A percentile compares a stretch with the other conserved stretches of the same genome.
Evolutionary conservation across 2,113 vertebrate species (phyloP).

Genomic region (Phalacrocorax aristotelis): DNA sequence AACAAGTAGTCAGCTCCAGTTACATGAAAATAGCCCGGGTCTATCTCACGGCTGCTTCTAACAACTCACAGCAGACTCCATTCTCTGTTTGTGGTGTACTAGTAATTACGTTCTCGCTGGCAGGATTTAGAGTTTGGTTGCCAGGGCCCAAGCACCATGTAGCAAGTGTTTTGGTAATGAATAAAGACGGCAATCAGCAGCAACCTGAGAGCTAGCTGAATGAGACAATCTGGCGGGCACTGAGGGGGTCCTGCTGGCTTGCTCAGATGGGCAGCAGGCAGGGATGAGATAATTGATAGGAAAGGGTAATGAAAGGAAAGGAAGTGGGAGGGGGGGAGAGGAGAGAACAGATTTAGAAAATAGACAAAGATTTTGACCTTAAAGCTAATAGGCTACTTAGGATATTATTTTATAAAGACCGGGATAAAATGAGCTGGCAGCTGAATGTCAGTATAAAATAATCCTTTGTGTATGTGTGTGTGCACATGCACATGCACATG

Average conservation of each 20-base stretch:
- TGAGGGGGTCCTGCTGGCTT: constrained; percentile 61
- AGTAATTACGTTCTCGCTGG: constrained; percentile 64
- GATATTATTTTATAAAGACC: constrained; percentile 61
- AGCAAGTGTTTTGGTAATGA: constrained; percentile 73
- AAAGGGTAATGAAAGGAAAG: constrained; percentile 71
- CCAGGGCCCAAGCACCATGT: constrained; percentile 58
- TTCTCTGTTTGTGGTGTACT: constrained; percentile 50
- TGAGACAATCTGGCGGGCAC: constrained; percentile 69
- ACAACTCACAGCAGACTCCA: constrained; percentile 56
- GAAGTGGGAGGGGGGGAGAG: constrained; percentile 3
- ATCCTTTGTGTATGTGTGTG: neutral
- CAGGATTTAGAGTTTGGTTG: constrained; percentile 48
- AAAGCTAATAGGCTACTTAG: constrained; percentile 65
- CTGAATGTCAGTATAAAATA: constrained; percentile 44
- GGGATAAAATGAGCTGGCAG: constrained; percentile 38
- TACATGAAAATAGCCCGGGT: neutral
- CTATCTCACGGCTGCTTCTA: constrained; percentile 2
- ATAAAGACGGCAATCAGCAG: constrained; percentile 71
- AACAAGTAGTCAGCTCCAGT: neutral
- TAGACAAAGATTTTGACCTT: constrained; percentile 71
- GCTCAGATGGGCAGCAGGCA: constrained; percentile 70
- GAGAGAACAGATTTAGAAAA: constrained; percentile 53
- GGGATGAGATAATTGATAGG: constrained; percentile 72
- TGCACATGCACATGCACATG: accelerated
- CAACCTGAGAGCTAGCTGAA: constrained; percentile 65